These are phyloP conservation scores for Halotydeus destructor DNA, from an alignment of 1,140 invertebrate genomes.

Conservation along the genomic window DNA sequence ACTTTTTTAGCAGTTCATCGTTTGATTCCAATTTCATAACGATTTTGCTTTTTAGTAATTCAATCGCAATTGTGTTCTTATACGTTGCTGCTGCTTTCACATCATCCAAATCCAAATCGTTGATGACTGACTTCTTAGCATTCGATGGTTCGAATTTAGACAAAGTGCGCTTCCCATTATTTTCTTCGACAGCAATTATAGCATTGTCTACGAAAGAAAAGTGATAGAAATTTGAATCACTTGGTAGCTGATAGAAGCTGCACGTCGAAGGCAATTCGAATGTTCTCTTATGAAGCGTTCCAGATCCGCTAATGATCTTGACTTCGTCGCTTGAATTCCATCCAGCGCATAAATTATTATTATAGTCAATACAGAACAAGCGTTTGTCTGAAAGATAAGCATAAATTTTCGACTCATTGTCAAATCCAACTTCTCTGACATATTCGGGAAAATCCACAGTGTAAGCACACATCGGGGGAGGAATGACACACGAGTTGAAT, in stretches of 20 bases:
- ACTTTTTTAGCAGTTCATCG: background rate
- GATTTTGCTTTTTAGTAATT: background rate
- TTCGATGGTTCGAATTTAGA: too few relatives aligned
- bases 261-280: too few relatives aligned
- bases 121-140: too few relatives aligned
- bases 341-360: conserved; percentile 3
- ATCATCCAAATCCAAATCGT: too few relatives aligned
- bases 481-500: conserved; percentile 45
- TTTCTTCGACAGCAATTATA: too few relatives aligned
- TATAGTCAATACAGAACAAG: background rate
- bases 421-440: background rate
- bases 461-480: conserved; percentile 56
- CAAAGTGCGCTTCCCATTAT: too few relatives aligned
- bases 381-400: background rate
- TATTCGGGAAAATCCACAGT: conserved; percentile 15
- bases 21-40: background rate
- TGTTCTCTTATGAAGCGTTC: too few relatives aligned
- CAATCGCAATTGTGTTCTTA: background rate
- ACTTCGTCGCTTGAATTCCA: too few relatives aligned
- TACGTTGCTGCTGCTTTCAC: background rate
- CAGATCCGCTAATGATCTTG: too few relatives aligned
- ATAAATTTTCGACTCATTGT: background rate
- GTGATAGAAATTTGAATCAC: too few relatives aligned
- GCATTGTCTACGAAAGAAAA: too few relatives aligned
- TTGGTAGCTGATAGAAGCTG: too few relatives aligned